These are phyloP conservation scores for Spizaetus ornatus DNA, from an alignment of 2,113 vertebrate genomes.

Conservation along the genomic window DNA sequence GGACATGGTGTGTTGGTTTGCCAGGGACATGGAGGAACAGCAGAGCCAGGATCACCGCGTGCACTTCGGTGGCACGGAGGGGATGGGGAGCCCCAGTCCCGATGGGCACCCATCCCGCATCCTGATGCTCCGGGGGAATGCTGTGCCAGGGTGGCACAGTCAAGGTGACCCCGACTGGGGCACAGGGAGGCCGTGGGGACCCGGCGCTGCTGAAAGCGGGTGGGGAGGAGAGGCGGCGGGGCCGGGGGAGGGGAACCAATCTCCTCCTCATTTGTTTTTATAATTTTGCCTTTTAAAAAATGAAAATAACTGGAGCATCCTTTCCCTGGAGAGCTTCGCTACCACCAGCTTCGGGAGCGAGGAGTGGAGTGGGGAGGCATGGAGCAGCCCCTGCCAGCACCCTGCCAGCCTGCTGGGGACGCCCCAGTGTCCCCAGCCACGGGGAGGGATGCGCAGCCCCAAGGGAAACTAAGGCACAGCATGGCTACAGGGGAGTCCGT, in stretches of 20 bases:
- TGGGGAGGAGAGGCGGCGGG: background rate
- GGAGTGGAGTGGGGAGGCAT: background rate
- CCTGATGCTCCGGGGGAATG: too few relatives aligned
- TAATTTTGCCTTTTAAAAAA: conserved; percentile 35
- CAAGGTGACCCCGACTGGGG: background rate
- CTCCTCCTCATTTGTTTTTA: conserved; percentile 36
- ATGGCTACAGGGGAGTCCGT: rapidly evolving
- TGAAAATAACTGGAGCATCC: conserved; percentile 36
- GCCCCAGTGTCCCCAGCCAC: background rate
- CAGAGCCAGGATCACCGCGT: too few relatives aligned
- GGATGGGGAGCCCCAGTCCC: background rate
- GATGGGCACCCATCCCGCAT: rapidly evolving
- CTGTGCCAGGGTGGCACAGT: background rate
- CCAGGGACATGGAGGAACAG: background rate
- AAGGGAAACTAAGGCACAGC: background rate
- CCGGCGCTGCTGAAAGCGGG: background rate
- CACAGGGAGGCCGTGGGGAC: background rate
- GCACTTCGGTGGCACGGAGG: background rate
- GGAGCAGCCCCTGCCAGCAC: background rate
- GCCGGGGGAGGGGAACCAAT: background rate
- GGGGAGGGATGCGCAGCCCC: rapidly evolving
- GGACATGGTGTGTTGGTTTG: rapidly evolving
- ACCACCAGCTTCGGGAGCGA: background rate
- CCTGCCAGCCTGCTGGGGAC: background rate
- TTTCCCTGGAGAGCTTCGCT: background rate